phyloP scores from a whole-genome alignment of 2,797 vertebrate species.

The Ficedula albicollis region DNA sequence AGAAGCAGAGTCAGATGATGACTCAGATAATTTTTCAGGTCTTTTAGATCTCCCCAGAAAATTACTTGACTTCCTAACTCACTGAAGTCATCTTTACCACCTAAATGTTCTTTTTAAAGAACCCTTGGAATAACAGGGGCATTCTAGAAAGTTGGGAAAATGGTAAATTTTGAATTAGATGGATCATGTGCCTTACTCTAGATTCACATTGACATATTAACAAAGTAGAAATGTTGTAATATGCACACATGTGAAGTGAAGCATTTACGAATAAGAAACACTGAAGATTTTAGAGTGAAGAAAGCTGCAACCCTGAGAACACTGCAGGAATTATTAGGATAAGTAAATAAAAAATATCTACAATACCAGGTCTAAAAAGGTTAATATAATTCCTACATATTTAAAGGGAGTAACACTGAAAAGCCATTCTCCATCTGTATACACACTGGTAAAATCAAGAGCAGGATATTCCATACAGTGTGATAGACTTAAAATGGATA shows the following conservation, averaged over 20 bases:
- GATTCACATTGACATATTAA: fast-evolving
- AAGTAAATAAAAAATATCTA: neutral
- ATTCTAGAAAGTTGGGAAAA: neutral
- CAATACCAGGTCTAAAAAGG: neutral
- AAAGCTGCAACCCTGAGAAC: neutral
- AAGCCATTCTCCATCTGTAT: neutral
- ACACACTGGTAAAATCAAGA: neutral
- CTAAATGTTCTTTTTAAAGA: neutral
- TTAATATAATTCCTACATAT: neutral
- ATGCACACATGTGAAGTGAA: fast-evolving
- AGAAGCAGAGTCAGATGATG: neutral
- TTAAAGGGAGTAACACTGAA: neutral
- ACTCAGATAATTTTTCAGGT: neutral
- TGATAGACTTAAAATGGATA: neutral
- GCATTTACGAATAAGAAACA: neutral
- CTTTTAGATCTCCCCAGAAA: neutral
- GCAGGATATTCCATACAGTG: neutral
- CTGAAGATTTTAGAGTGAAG: neutral
- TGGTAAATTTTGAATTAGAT: neutral
- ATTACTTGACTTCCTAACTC: neutral
- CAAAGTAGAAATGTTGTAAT: neutral
- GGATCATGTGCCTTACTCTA: neutral
- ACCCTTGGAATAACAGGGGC: neutral
- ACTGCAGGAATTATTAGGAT: neutral
- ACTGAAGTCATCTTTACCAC: neutral